phyloP scores from a whole-genome alignment of 2,888 invertebrate genomes.

The Daptonema setosum region DNA sequence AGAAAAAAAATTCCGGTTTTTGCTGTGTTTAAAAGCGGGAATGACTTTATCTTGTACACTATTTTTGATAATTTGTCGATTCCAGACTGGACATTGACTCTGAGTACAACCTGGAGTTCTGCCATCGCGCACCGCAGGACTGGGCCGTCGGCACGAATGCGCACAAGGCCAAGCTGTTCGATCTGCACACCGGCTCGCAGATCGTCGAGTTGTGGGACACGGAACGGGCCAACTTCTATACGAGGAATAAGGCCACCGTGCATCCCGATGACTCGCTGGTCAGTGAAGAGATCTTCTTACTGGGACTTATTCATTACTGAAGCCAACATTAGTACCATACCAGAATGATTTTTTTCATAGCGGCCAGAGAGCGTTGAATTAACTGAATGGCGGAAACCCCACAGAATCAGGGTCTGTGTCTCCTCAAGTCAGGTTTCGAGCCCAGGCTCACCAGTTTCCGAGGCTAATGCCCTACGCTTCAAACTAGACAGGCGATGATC shows the following conservation, averaged over 20 bases:
- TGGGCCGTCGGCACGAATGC: slow-evolving; percentile 67
- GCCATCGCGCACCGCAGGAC: slow-evolving; percentile 55
- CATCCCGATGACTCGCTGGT: slow-evolving; percentile 79
- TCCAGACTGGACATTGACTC: slow-evolving; percentile 49
- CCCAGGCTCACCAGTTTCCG: too few relatives aligned
- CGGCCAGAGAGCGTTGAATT: too few relatives aligned
- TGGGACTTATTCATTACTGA: too few relatives aligned
- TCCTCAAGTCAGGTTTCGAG: too few relatives aligned
- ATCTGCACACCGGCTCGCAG: slow-evolving; percentile 54
- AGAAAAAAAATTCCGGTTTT: too few relatives aligned
- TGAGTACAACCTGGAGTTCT: slow-evolving; percentile 76
- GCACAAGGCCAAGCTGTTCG: slow-evolving; percentile 65
- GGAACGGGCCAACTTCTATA: slow-evolving; percentile 68
- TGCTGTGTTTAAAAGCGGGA: too few relatives aligned
- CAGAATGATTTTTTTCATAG: too few relatives aligned
- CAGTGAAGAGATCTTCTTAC: too few relatives aligned
- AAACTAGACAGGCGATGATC: too few relatives aligned
- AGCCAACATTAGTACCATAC: too few relatives aligned
- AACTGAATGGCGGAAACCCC: neutral
- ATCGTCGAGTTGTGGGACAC: slow-evolving; percentile 50
- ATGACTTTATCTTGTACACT: neutral
- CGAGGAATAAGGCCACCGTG: slow-evolving; percentile 76
- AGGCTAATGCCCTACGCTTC: too few relatives aligned
- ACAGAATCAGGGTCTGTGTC: too few relatives aligned
- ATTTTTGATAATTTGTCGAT: slow-evolving; percentile 7